Conservation (phyloP, 2,113 vertebrate genomes). For the Microcebus ravelobensis region DNA sequence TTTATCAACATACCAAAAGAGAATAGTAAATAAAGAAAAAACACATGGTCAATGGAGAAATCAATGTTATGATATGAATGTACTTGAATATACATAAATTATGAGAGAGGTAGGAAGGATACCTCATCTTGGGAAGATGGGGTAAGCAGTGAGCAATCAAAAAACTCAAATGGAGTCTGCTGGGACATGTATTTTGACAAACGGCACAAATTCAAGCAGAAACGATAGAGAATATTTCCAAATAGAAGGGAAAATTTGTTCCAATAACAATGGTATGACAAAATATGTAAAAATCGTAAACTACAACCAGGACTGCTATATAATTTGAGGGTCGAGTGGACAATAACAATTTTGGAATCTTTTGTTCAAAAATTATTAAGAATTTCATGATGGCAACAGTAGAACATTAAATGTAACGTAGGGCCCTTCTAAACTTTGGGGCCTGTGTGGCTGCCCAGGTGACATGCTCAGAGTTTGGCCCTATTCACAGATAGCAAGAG, state of each 20-base stretch:
- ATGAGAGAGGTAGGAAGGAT: not conserved
- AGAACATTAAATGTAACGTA: not conserved
- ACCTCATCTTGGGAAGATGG: not conserved
- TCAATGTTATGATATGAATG: not conserved
- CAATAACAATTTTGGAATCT: not conserved
- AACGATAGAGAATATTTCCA: not conserved
- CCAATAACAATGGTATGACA: not conserved
- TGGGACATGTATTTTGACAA: not conserved
- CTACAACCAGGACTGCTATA: not conserved
- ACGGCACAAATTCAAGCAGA: not conserved
- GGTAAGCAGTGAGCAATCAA: not conserved
- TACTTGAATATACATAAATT: not conserved
- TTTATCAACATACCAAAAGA: not conserved
- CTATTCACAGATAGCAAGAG: not conserved
- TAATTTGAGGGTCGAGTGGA: not conserved
- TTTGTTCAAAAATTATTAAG: not conserved
- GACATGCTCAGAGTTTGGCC: fast-evolving
- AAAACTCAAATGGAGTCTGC: not conserved
- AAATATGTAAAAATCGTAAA: not conserved
- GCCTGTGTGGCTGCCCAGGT: fast-evolving
- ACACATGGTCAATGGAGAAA: no score
- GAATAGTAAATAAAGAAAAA: not conserved
- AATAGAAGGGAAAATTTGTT: not conserved
- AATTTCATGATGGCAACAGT: not conserved
- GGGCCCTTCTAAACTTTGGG: not conserved